Base-by-base conservation (phyloP, 1,140 invertebrate genomes). In the Gryllus bimaculatus region DNA sequence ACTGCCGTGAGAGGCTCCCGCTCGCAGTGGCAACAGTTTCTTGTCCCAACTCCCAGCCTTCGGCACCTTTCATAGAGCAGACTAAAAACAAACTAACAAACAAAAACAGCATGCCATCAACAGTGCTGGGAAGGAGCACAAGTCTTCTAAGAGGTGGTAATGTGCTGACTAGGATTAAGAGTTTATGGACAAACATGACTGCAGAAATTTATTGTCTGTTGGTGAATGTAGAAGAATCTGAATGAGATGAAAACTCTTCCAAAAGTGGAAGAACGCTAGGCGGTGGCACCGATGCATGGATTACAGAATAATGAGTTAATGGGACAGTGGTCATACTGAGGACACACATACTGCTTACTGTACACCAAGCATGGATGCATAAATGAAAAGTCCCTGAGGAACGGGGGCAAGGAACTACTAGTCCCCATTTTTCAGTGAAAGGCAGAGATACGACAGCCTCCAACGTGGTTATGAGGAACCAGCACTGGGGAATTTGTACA, bases 151-250 rank as follows among this genome's bases (percentile, higher is more conserved):
- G 18, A 66, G 54, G 54, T 66, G 54, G 54, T 66, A 66, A 66
- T 66, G 54, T 66, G 54, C 54, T 66, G 54, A 66, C 54, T 66
- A 66, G 54, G 54, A 66, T 66, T 66, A 66, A 66, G 54, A 66
- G 54, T 66, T 66, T 66, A 66, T 66, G 54, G 54, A 66, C 54
- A 66, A 66, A 66, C 18, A 66, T 13, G 54, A 13, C 54, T 66
- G 54, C 18, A 10, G 10, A 66, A 66, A 66, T 66, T 66, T 13
- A 66, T 66, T 18, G 10, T 66, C 54, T 66, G 18, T 18, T 13
- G 18, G 10, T 66, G 54, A 13, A 66, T 66, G 18, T 18, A 66
- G 18, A 66, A 66, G 18, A 18, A 18, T 13, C 10, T 66, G 54
- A 66, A 66, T 10, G 54, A 66, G 54, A 10, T 66, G 10, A 18